These are phyloP conservation scores for Argya squamiceps DNA, from an alignment of 2,797 vertebrate genomes.

Conservation along the genomic window DNA sequence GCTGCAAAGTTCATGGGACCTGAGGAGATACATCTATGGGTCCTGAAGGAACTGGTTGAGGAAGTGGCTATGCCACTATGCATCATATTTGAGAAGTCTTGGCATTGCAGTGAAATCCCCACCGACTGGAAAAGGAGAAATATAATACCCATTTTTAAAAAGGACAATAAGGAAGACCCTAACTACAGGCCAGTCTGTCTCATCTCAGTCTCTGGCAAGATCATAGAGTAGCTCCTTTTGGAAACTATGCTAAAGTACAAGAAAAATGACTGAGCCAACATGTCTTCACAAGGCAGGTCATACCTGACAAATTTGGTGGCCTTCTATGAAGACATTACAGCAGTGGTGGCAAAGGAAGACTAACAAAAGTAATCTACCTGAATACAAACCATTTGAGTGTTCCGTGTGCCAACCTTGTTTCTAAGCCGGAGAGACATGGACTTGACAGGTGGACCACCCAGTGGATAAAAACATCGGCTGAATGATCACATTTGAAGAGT, in stretches of 20 bases:
- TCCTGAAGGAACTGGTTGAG: neutral
- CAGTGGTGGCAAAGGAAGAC: neutral
- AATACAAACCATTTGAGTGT: neutral
- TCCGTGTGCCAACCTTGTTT: neutral
- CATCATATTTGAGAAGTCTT: neutral
- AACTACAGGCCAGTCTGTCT: neutral
- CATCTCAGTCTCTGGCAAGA: neutral
- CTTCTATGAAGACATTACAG: accelerated
- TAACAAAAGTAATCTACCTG: neutral
- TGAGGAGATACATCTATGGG: neutral
- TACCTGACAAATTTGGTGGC: neutral
- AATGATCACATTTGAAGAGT: neutral
- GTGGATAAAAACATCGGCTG: accelerated
- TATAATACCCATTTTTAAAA: neutral
- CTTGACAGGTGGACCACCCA: neutral
- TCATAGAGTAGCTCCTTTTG: neutral
- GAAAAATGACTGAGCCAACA: neutral
- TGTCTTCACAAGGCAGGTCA: neutral
- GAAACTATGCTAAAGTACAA: neutral
- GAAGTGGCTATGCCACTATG: neutral
- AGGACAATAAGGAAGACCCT: neutral
- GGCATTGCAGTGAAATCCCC: neutral
- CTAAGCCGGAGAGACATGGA: neutral
- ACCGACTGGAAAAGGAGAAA: neutral
- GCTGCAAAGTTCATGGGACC: neutral